Evolutionary conservation across 2,797 vertebrate genomes (phyloP), one percentile per base, ranked within the genome.

Genomic region (Limosa lapponica): DNA sequence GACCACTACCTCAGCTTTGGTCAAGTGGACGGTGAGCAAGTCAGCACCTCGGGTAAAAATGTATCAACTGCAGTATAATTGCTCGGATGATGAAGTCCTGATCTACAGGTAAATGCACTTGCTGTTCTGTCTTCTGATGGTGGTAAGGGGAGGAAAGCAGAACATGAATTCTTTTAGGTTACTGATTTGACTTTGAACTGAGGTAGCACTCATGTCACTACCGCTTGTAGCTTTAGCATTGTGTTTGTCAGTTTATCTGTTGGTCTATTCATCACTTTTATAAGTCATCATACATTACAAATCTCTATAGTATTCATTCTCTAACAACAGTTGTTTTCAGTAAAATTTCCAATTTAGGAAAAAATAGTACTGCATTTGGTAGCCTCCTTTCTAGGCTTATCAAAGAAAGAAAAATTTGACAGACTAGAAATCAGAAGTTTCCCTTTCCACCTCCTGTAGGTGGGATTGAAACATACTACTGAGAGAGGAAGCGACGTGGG

Each of bases 31-130:
- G 0, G 99, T 99, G 92, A 99, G 98, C 98, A 99, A 99, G 97
- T 98, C 99, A 0, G 98, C 99, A 7, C 99, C 99, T 58, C 99
- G 99, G 83, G 99, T 99, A 92, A 99, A 99, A 98, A 99, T 99
- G 99, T 99, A 99, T 97, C 99, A 99, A 97, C 98, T 99, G 58
- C 99, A 99, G 95, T 99, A 99, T 98, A 99, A 99, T 92, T 99
- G 99, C 96, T 99, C 99, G 0, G 99, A 99, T 43, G 99, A 99
- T 95, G 99, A 99, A 98, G 99, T 99, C 79, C 98, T 99, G 83
- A 99, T 99, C 95, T 99, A 99, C 98, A 99, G 99, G 99, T 99
- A 99, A 99, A 91, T 96, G 75, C 84, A 75, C 62, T 84, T 91
- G 49, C 37, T 88, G 4, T 54, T 81, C 81, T 46, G 18, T 90